Evolutionary conservation across 2,888 invertebrate genomes (phyloP), one percentile per base, ranked within the genome.

Genomic region (Dione vanillae): DNA sequence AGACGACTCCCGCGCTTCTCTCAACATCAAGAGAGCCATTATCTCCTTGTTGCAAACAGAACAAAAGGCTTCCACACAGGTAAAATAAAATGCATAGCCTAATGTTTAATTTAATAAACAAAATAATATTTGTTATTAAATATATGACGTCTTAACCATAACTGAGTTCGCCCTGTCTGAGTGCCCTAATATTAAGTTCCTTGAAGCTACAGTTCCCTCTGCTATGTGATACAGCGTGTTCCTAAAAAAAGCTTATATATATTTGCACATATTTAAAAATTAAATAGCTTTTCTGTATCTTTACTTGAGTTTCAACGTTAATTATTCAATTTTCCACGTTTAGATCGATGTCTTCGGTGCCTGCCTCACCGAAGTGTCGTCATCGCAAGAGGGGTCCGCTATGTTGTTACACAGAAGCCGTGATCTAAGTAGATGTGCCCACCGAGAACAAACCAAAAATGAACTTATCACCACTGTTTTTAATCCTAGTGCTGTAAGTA

Each of bases 21-120:
- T 98, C 67, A 98, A 99, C 93, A 95, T 98, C 84, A 99, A 99
- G 93, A 95, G 98, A 75, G 98, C 97, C 5, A 94, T 98, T 75
- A 95, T 98, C 69, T 98, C 98, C 0, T 87, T 97, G 74, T 94
- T 98, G 83, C 97, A 97, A 86, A 95, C 95, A 0, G 93, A 95
- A 16, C 91, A 94, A 72, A 92, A 91, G 51, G 79, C 88, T 41
- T 85, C 88, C n/a, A 89, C 88, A 51, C 90, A 93, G 86, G 94
- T 92, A 74, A 61, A 35, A 10, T 14, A 27, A 12, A 2, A 47
- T 47, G n/a, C 47, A 2, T 27, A 37, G n/a, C n/a, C 40, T n/a
- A n/a, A n/a, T n/a, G n/a, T n/a, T n/a, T n/a, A n/a, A n/a, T n/a
- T n/a, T n/a, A n/a, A n/a, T n/a, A n/a, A n/a, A n/a, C n/a, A n/a